Percentiles rank a stretch among this genome's conserved stretches.
phyloP scores from a whole-genome alignment of 2,888 invertebrate genomes.

The Aspidapion aeneum region DNA sequence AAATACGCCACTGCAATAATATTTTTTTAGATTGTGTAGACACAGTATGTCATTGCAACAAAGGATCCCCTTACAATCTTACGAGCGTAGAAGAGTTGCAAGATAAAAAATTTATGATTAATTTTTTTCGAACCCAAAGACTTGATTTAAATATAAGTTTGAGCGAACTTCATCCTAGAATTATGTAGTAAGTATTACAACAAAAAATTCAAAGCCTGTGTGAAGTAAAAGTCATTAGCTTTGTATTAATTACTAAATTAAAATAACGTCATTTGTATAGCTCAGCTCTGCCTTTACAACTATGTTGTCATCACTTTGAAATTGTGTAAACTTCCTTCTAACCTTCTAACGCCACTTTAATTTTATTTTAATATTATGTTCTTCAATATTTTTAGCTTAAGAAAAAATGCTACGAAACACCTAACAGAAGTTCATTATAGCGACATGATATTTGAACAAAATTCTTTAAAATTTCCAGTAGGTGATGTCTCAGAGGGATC shows the following conservation, averaged over 20 bases:
- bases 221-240: too few species aligned
- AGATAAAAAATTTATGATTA: conserved; percentile 14
- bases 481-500: conserved; percentile 12
- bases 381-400: conserved; percentile 8
- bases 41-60: conserved; percentile 18
- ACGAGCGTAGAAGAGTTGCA: conserved; percentile 1
- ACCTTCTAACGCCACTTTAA: too few species aligned
- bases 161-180: conserved; percentile 15
- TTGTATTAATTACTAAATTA: too few species aligned
- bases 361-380: too few species aligned
- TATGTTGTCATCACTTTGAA: too few species aligned
- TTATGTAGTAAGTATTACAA: conserved; percentile 22
- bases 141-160: conserved; percentile 10
- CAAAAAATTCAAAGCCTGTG: too few species aligned
- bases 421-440: conserved; percentile 9
- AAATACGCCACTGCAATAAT: too few species aligned
- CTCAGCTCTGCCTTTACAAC: too few species aligned
- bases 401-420: conserved; percentile 10
- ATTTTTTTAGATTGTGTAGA: conserved; percentile 22
- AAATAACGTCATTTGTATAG: too few species aligned
- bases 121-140: conserved; percentile 17
- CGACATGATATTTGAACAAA: conserved; percentile 14
- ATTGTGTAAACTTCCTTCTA: too few species aligned
- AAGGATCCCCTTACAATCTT: conserved; percentile 13
- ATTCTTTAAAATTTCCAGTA: conserved; percentile 14